Conservation (phyloP, 2,888 invertebrate species). For the Drosophila aldrichi region DNA sequence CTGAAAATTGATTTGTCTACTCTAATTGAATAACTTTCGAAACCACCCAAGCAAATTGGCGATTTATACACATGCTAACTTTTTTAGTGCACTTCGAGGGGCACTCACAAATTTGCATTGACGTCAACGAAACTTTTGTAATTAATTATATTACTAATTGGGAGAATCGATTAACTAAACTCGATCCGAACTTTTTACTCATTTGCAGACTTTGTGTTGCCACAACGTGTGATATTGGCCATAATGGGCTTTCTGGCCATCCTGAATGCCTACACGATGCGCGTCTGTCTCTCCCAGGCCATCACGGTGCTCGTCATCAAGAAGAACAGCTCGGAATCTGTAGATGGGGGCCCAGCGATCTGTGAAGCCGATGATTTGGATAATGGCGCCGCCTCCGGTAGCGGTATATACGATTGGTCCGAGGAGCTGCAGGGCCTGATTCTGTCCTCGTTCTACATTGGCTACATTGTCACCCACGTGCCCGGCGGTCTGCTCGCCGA, state of each 20-base stretch:
- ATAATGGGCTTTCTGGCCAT: conserved; percentile 91
- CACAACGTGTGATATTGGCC: conserved; percentile 89
- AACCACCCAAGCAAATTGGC: conserved; percentile 18
- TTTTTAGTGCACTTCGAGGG: conserved; percentile 24
- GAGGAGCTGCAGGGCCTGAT: conserved; percentile 91
- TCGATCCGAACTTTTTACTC: neutral
- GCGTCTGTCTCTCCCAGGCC: conserved; percentile 90
- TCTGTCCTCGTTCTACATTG: conserved; percentile 93
- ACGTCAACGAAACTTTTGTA: conserved; percentile 34
- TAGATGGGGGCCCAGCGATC: conserved; percentile 50
- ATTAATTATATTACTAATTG: conserved; percentile 13
- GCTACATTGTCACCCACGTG: conserved; percentile 92
- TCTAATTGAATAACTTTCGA: conserved; percentile 60
- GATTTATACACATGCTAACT: conserved; percentile 66
- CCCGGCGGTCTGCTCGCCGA: conserved; percentile 94
- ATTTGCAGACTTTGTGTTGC: conserved; percentile 80
- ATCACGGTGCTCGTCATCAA: conserved; percentile 89
- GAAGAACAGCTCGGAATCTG: conserved; percentile 65
- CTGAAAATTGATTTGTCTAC: conserved; percentile 62
- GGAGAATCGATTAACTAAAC: neutral
- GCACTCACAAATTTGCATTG: conserved; percentile 28
- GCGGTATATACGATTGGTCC: conserved; percentile 87
- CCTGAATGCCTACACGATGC: conserved; percentile 91
- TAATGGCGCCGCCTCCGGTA: conserved; percentile 15
- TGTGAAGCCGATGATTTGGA: conserved; percentile 76